Evolutionary conservation across 2,888 invertebrate species (phyloP).

Genomic region (Sabatieria punctata): DNA sequence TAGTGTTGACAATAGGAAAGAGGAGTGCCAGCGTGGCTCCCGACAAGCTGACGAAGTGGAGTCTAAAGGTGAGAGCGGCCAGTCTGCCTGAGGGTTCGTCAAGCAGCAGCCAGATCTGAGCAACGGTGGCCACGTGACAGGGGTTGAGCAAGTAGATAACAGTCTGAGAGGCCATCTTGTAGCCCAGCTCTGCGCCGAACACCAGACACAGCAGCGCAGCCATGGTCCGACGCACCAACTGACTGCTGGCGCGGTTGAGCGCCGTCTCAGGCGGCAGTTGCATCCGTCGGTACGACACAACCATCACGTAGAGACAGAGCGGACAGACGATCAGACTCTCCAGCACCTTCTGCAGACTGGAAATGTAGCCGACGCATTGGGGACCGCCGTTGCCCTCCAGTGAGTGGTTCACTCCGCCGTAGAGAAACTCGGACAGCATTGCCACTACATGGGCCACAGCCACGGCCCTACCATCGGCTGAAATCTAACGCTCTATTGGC

Average conservation of each 20-base stretch:
- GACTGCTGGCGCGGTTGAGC: too few species aligned
- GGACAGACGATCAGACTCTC: constrained; percentile 20
- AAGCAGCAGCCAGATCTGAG: constrained; percentile 46
- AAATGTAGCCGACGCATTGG: constrained; percentile 51
- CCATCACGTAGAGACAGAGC: constrained; percentile 3
- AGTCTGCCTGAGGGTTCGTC: constrained; percentile 11
- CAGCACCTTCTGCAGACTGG: constrained; percentile 16
- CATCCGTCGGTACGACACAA: constrained; percentile 13
- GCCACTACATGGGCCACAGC: too few species aligned
- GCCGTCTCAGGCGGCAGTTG: too few species aligned
- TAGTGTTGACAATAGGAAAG: constrained; percentile 84
- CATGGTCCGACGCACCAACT: too few species aligned
- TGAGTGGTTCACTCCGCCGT: constrained; percentile 64
- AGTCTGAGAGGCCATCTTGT: constrained; percentile 78
- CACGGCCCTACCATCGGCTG: too few species aligned
- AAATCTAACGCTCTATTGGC: too few species aligned
- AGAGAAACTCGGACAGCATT: constrained; percentile 33
- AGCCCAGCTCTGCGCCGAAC: constrained; percentile 88
- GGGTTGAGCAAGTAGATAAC: constrained; percentile 88
- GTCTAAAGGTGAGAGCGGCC: too few species aligned
- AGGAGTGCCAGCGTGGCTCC: constrained; percentile 78
- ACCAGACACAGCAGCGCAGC: constrained; percentile 61
- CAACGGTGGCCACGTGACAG: constrained; percentile 78
- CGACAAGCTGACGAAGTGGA: constrained; percentile 79
- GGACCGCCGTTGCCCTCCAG: constrained; percentile 74